Evolutionary conservation across 2,797 vertebrate genomes (phyloP).

Genomic region (Sebastes hubbsi): DNA sequence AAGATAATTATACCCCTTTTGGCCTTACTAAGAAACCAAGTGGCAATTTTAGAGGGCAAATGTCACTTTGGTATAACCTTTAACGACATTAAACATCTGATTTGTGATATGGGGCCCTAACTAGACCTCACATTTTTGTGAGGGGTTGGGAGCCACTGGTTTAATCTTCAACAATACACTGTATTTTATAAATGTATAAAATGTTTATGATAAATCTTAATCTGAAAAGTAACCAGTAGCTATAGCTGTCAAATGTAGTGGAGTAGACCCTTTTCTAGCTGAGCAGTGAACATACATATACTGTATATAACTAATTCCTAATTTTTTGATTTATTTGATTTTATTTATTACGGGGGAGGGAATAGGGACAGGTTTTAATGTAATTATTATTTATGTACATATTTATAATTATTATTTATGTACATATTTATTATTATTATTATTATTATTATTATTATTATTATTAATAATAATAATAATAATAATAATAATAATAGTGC

Average conservation of each 20-base stretch:
- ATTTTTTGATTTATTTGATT: too few species aligned
- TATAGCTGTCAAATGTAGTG: neutral
- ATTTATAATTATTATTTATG: too few species aligned
- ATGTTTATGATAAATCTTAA: neutral
- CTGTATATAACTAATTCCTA: too few species aligned
- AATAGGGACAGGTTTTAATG: too few species aligned
- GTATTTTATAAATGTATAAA: neutral
- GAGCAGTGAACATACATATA: too few species aligned
- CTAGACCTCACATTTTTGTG: neutral
- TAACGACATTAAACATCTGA: neutral
- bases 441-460: too few species aligned
- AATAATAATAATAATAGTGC: too few species aligned
- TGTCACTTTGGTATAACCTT: neutral
- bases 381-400: neutral
- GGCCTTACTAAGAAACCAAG: neutral
- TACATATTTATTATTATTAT: too few species aligned
- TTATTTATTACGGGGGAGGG: too few species aligned
- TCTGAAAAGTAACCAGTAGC: neutral
- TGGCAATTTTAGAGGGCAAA: neutral
- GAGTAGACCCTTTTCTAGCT: neutral
- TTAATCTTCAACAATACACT: neutral
- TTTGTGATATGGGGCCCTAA: neutral
- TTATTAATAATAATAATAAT: too few species aligned
- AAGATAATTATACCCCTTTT: neutral
- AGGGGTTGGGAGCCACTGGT: neutral